phyloP scores from a whole-genome alignment of 2,888 invertebrate genomes.

The Drosophila mettleri region DNA sequence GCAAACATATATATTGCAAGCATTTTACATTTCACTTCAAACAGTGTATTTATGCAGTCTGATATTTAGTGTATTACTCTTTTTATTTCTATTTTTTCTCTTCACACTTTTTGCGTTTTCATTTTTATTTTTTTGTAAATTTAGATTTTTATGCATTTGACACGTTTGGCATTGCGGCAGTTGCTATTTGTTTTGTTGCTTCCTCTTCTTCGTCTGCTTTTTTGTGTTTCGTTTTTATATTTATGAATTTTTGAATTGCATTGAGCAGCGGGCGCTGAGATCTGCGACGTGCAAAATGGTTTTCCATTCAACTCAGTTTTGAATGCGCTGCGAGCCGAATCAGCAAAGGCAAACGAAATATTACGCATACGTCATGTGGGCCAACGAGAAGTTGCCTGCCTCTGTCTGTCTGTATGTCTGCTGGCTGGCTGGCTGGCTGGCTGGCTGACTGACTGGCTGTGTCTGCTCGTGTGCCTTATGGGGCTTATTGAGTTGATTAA shows the following conservation, averaged over 20 bases:
- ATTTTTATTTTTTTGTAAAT: constrained; percentile 25
- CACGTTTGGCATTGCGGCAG: constrained; percentile 60
- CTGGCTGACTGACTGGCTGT: background rate
- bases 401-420: background rate
- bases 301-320: constrained; percentile 6
- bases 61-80: background rate
- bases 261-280: constrained; percentile 27
- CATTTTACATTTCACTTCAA: too few species aligned
- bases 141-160: constrained; percentile 71
- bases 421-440: background rate
- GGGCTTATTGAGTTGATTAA: constrained; percentile 59
- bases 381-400: background rate
- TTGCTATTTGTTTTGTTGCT: constrained; percentile 10
- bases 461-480: constrained; percentile 11
- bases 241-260: constrained; percentile 23
- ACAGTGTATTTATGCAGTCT: constrained; percentile 1
- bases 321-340: constrained; percentile 4
- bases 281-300: constrained; percentile 39
- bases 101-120: constrained; percentile 11
- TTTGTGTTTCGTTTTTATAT: background rate
- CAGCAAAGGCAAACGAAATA: constrained; percentile 23
- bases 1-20: background rate
- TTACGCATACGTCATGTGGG: constrained; percentile 50
- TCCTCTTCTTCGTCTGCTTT: background rate
- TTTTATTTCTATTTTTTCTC: constrained; percentile 4